phyloP scores from a whole-genome alignment of 2,113 vertebrate genomes.

The Cyanoderma ruficeps region DNA sequence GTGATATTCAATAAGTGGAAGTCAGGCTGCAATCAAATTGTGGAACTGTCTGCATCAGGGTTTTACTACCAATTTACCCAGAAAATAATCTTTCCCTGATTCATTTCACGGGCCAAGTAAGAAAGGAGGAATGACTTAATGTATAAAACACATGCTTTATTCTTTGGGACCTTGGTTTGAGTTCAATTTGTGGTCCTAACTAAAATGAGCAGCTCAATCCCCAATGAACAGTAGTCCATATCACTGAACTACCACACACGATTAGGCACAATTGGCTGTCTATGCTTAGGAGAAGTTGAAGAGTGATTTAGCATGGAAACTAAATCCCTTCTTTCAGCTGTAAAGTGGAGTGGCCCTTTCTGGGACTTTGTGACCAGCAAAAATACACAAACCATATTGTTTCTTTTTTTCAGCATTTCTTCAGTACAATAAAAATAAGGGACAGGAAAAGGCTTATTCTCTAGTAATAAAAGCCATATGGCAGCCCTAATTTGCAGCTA shows the following conservation, averaged over 20 bases:
- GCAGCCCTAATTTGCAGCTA: conserved; percentile 17
- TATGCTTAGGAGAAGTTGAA: conserved; percentile 54
- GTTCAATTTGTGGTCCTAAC: conserved; percentile 64
- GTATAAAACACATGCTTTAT: conserved; percentile 51
- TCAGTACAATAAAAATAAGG: conserved; percentile 10
- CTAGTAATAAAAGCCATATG: conserved; percentile 47
- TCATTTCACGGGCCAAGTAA: conserved; percentile 65
- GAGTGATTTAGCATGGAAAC: conserved; percentile 30
- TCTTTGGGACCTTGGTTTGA: conserved; percentile 54
- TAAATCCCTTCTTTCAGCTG: conserved; percentile 21
- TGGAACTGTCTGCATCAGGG: conserved; percentile 59
- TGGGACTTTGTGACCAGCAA: neutral
- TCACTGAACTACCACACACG: conserved; percentile 52
- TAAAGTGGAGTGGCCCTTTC: conserved; percentile 5
- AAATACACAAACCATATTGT: neutral
- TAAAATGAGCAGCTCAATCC: conserved; percentile 65
- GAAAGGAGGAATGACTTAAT: conserved; percentile 51
- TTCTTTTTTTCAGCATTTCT: conserved; percentile 39
- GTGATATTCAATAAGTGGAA: conserved; percentile 67
- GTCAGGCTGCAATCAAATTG: conserved; percentile 64
- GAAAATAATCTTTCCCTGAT: conserved; percentile 71
- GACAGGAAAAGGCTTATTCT: neutral
- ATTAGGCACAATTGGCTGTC: conserved; percentile 69
- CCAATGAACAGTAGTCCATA: conserved; percentile 57
- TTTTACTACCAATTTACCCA: conserved; percentile 69